phyloP scores from a whole-genome alignment of 2,888 invertebrate species.

The Pristionchus fissidentatus region DNA sequence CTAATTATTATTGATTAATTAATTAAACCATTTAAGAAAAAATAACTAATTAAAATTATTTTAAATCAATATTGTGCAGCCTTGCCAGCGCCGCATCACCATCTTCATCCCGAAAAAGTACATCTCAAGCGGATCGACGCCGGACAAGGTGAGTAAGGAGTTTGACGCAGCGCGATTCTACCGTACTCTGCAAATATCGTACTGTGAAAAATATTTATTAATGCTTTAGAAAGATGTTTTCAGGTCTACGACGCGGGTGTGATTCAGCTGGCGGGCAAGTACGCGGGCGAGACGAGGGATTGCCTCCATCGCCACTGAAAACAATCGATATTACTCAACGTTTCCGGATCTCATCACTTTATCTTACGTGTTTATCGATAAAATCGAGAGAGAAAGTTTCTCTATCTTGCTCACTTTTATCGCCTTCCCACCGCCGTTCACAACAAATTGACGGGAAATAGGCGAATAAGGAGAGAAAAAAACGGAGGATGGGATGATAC shows the following conservation, averaged over 20 bases:
- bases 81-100: slow-evolving; percentile 62
- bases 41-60: not conserved
- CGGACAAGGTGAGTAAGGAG: slow-evolving; percentile 30
- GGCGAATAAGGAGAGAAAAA: too few relatives aligned
- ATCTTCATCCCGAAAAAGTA: slow-evolving; percentile 62
- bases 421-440: too few relatives aligned
- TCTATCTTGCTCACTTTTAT: too few relatives aligned
- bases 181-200: not conserved
- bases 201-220: not conserved
- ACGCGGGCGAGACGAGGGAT: slow-evolving; percentile 45
- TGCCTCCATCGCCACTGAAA: slow-evolving; percentile 37
- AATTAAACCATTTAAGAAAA: not conserved
- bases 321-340: too few relatives aligned
- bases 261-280: slow-evolving; percentile 44
- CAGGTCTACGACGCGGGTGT: slow-evolving; percentile 45
- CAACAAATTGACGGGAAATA: too few relatives aligned
- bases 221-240: not conserved
- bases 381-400: too few relatives aligned
- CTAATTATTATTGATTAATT: not conserved
- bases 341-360: slow-evolving; percentile 25
- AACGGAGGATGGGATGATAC: too few relatives aligned
- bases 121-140: slow-evolving; percentile 50
- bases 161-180: not conserved
- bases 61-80: slow-evolving; percentile 52
- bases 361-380: too few relatives aligned